Evolutionary conservation across 92 coral and sea anemone genomes (phyloP).

Genomic region (Blastomussa wellsi): DNA sequence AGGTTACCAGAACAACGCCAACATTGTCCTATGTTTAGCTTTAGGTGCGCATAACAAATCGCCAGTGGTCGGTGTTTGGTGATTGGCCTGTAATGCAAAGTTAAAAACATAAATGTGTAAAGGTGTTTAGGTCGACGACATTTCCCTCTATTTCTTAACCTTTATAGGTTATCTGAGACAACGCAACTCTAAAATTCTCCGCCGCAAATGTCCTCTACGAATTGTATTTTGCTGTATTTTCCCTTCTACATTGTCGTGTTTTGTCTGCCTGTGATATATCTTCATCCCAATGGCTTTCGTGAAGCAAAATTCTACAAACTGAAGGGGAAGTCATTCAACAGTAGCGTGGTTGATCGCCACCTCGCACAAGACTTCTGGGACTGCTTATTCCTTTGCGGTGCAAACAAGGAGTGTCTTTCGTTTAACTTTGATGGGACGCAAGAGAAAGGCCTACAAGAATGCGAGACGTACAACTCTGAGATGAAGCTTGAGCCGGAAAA

Average conservation of each 20-base stretch:
- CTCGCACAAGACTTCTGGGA: background rate
- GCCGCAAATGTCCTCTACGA: background rate
- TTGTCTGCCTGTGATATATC: background rate
- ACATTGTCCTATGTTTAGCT: no score
- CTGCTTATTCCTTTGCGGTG: background rate
- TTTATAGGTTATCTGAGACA: background rate
- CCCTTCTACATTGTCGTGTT: background rate
- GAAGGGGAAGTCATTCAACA: background rate
- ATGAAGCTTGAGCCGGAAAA: background rate
- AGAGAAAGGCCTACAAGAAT: background rate
- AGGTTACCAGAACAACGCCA: no score
- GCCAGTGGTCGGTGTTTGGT: no score
- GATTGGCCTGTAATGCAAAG: no score
- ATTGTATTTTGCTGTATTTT: background rate
- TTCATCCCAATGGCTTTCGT: background rate
- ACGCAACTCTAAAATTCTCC: background rate
- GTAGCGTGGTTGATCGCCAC: background rate
- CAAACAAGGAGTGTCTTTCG: background rate
- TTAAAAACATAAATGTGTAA: no score
- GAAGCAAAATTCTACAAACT: constrained; percentile 12
- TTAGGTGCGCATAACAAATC: no score
- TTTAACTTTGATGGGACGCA: background rate
- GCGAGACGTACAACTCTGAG: constrained; percentile 1
- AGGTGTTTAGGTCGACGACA: background rate
- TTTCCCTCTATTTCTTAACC: background rate